These are phyloP conservation scores for Seira ritae DNA, from an alignment of 2,888 invertebrate species.

Conservation along the genomic window DNA sequence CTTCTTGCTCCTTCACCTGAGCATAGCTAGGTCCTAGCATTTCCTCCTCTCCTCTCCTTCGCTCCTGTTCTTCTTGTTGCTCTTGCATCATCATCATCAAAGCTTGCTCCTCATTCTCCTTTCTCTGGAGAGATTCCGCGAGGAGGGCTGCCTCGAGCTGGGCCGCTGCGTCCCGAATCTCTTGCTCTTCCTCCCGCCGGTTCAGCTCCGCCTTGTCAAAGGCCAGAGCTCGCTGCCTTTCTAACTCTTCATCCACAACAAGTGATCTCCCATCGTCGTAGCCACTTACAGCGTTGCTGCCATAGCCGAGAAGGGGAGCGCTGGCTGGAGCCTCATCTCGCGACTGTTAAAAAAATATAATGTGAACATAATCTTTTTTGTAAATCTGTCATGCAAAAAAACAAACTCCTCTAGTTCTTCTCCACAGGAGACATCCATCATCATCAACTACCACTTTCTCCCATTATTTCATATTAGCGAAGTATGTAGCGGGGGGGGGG, in stretches of 20 bases:
- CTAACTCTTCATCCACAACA: constrained; percentile 45
- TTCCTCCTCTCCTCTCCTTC: constrained; percentile 35
- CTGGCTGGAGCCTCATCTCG: constrained; percentile 46
- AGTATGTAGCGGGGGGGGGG: too few relatives aligned
- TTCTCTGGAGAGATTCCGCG: constrained; percentile 49
- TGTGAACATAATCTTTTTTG: neutral
- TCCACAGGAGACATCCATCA: too few relatives aligned
- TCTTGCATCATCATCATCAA: neutral
- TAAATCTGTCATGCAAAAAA: too few relatives aligned
- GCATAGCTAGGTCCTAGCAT: constrained; percentile 42
- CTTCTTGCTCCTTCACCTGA: constrained; percentile 48
- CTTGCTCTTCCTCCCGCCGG: constrained; percentile 61
- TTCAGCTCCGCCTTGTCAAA: constrained; percentile 57
- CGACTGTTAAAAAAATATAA: constrained; percentile 39
- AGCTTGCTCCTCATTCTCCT: constrained; percentile 26
- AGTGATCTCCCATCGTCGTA: constrained; percentile 47
- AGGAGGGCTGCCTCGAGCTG: constrained; percentile 57
- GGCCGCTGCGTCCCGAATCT: constrained; percentile 62
- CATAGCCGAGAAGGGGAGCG: constrained; percentile 28
- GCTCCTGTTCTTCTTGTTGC: neutral
- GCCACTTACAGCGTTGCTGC: constrained; percentile 27
- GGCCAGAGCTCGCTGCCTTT: constrained; percentile 41
- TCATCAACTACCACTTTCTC: constrained; percentile 18
- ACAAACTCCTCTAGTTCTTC: too few relatives aligned
- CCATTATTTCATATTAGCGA: constrained; percentile 16